Conservation (phyloP, 2,888 invertebrate genomes). For the Trichogramma dendrolimi region DNA sequence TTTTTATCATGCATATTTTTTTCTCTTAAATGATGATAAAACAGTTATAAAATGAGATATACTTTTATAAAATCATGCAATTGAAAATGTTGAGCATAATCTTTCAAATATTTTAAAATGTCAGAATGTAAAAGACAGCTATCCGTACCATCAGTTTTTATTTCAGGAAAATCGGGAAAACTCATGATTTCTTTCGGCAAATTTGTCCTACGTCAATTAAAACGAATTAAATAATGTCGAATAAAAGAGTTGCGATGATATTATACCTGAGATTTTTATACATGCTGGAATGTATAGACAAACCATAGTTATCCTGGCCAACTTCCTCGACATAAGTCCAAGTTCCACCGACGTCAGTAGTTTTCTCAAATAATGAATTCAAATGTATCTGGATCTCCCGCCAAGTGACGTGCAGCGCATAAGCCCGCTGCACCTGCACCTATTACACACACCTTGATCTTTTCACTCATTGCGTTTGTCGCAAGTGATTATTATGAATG, state of each 20-base stretch:
- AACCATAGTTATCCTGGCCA: constrained; percentile 62
- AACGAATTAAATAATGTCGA: neutral
- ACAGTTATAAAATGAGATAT: constrained; percentile 22
- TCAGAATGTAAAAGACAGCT: constrained; percentile 66
- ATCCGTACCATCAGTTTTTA: constrained; percentile 51
- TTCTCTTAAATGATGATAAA: constrained; percentile 1
- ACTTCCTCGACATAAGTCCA: constrained; percentile 71
- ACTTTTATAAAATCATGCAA: constrained; percentile 64
- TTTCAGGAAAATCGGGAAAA: constrained; percentile 67
- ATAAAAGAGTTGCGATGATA: neutral
- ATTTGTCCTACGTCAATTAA: constrained; percentile 60
- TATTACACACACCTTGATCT: constrained; percentile 59
- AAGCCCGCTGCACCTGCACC: constrained; percentile 76
- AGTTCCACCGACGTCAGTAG: constrained; percentile 68
- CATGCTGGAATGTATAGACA: constrained; percentile 75
- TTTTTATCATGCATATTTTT: neutral
- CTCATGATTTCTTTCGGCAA: constrained; percentile 79
- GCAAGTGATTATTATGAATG: too few species aligned
- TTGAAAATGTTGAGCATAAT: constrained; percentile 63
- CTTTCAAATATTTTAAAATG: constrained; percentile 65
- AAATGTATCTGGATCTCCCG: constrained; percentile 52
- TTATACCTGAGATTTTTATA: constrained; percentile 68
- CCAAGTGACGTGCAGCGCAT: constrained; percentile 61
- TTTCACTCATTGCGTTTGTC: too few species aligned
- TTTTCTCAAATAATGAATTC: constrained; percentile 68